Base-by-base conservation (phyloP, 2,888 invertebrate genomes). In the Melanophora roralis region DNA sequence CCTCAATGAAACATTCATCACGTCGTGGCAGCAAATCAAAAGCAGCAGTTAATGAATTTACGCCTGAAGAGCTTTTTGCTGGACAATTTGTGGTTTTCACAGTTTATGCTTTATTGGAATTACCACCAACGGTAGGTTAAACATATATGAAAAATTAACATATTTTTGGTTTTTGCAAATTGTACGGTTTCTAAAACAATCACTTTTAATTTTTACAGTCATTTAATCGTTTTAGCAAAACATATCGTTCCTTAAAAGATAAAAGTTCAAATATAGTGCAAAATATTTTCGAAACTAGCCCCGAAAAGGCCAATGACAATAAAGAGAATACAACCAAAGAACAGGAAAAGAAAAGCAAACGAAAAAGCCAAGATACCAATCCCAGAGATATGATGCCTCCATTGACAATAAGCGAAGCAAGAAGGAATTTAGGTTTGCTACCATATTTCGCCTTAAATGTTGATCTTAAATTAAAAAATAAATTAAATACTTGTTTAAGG, bases 41-140 rank as follows among this genome's bases (percentile, higher is more conserved):
- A 2, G 21, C 79, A 36, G 19, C 79, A 36, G 78, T 55, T 3
- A 81, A 78, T 47, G 81, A 85, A 23, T 84, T 84, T 77, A 83
- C 88, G 60, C 88, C 89, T 27, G 88, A 89, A 51, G 86, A 88
- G 60, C 83, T 89, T 9, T 89, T 90, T 78, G 85, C 88, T 68
- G 90, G 90, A 5, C 90, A 90, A 78, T 90, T 90, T 86, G 87
- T 90, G 67, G 90, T 90, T 27, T 89, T 90, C 59, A 90, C 90
- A 47, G 90, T 90, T 1, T 90, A 89, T 78, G 90, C 90, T 12
- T 84, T 90, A 21, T 82, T 90, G 76, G 90, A 90, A 81, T 75
- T 90, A 34, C 90, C 90, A 53, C 86, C 89, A 69, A 86, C 89
- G 59, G 89, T 90, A 83, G 84, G 86, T 86, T 69, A 19, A 40